A percentile compares a stretch with the other conserved stretches of the same genome.
Evolutionary conservation across 2,113 vertebrate genomes (phyloP).

Genomic region (Prionailurus bengalensis): DNA sequence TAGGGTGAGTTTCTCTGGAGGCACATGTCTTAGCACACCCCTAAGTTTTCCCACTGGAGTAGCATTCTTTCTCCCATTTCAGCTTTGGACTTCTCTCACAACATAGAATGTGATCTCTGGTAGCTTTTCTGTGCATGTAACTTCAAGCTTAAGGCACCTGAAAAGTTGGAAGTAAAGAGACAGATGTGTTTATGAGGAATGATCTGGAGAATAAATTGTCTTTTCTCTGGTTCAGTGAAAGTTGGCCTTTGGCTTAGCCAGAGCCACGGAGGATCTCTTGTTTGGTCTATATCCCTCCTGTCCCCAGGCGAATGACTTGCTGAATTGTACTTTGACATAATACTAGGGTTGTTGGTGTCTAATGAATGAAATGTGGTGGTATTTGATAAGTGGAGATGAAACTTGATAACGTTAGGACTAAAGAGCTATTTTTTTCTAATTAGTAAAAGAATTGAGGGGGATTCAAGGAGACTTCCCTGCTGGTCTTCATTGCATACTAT

Average conservation of each 20-base stretch:
- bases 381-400: neutral
- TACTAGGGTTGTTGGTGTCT: neutral
- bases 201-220: neutral
- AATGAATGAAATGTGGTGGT: neutral
- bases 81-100: neutral
- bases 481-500: neutral
- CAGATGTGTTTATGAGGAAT: neutral
- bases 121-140: slow-evolving; percentile 16
- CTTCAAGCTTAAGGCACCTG: neutral
- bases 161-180: neutral
- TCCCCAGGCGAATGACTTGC: neutral
- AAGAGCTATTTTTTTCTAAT: neutral
- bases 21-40: neutral
- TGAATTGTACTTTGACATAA: neutral
- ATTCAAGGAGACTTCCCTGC: neutral
- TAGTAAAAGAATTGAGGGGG: neutral
- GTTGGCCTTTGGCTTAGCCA: neutral
- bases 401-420: neutral
- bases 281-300: neutral
- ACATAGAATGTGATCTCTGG: neutral
- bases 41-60: neutral
- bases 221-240: neutral
- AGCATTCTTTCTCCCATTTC: neutral
- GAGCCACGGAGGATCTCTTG: neutral
- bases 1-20: neutral